Evolutionary conservation across 1,140 invertebrate species (phyloP), one percentile per base, ranked within the genome.

Genomic region (Hormaphis cornu): DNA sequence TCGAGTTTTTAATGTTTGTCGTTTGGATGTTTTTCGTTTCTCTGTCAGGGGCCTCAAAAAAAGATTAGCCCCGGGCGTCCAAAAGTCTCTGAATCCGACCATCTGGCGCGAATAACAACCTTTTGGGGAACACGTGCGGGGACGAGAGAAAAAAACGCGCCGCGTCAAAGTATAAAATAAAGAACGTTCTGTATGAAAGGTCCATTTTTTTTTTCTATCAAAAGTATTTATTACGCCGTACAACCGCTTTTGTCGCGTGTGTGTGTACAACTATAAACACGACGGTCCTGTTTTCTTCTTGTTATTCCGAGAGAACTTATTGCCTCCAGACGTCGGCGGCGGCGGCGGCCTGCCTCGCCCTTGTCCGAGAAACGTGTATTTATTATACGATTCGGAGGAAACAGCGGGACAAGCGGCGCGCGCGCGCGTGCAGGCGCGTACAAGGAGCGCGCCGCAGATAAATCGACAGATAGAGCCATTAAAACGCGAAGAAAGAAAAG

Each of bases 391-490:
- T 44, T 50, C 44, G 44, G 61, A n/a, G 30, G 35, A 66, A 66
- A 66, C 61, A 66, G 61, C 61, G 35, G 61, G 61, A 66, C 61
- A 35, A 50, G 61, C 28, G 37, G n/a, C 42, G 28, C 42, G 35
- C 14, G 16, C 20, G 58, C n/a, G 9, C 28, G 42, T 22, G 44
- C 24, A 40, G 42, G 40, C 16, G 58, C 40, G 44, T 56, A 58
- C 61, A 48, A 66, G 61, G 44, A 66, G 61, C 61, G 50, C 61
- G 50, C 61, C 61, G n/a, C n/a, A 66, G 61, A 66, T 66, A 48
- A 66, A 66, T 66, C 61, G 61, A 66, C 61, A 50, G 61, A 66
- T 66, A 66, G 61, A 66, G 30, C 61, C 44, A 66, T 66, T 66
- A 66, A 66, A 66, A 48, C 20, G 33, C 6, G 0, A 22, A 9